Conservation (phyloP, 2,797 vertebrate genomes). For the Alcedo atthis region DNA sequence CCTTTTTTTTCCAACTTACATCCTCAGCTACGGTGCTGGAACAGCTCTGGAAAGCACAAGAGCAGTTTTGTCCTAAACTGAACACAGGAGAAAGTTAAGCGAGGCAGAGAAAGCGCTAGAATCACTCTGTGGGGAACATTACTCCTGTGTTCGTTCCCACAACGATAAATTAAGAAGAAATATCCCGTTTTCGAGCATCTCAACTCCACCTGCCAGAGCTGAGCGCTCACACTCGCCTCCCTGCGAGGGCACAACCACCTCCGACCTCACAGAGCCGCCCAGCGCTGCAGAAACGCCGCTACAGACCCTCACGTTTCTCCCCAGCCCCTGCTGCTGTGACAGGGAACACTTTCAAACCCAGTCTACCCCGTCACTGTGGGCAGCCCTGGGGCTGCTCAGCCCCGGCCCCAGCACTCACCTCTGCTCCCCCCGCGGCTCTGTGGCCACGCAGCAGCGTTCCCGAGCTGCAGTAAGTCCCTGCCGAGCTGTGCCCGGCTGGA, state of each 20-base stretch:
- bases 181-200: background rate
- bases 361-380: too few relatives aligned
- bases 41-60: background rate
- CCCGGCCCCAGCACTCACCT: background rate
- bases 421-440: fast-evolving
- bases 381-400: too few relatives aligned
- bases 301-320: background rate
- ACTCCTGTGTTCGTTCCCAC: background rate
- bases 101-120: background rate
- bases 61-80: background rate
- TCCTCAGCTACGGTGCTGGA: background rate
- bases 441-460: fast-evolving
- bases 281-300: background rate
- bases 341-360: too few relatives aligned
- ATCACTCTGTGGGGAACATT: background rate
- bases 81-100: background rate
- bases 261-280: background rate
- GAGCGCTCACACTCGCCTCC: background rate
- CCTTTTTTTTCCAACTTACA: background rate
- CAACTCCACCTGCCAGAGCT: background rate
- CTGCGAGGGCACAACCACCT: background rate
- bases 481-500: too few relatives aligned
- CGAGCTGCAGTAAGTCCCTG: fast-evolving
- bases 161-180: background rate
- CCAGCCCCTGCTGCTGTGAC: background rate